Percentiles rank a stretch among this genome's conserved stretches.
phyloP scores from a whole-genome alignment of 2,888 invertebrate species.

The Eristalinus sepulchralis region DNA sequence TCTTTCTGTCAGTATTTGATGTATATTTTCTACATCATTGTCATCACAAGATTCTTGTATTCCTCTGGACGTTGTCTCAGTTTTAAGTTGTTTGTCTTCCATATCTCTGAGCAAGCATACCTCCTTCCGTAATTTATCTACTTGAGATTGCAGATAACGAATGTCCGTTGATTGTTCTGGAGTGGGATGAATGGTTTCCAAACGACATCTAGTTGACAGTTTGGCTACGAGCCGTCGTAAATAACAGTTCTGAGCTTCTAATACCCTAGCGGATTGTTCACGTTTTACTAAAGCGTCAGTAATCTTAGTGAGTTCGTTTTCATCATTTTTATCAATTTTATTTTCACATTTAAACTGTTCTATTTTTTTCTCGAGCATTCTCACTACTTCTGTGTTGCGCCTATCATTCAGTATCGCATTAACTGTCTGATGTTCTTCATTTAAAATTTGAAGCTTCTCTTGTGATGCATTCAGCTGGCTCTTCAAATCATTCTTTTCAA shows the following conservation, averaged over 20 bases:
- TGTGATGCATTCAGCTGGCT: conserved; percentile 72
- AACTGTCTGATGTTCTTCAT: conserved; percentile 73
- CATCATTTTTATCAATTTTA: conserved; percentile 75
- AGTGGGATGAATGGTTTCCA: conserved; percentile 72
- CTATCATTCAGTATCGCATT: conserved; percentile 73
- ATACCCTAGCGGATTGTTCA: conserved; percentile 75
- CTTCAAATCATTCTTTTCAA: conserved; percentile 73
- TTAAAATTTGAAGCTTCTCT: conserved; percentile 72
- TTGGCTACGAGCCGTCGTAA: conserved; percentile 76
- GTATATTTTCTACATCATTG: conserved; percentile 73
- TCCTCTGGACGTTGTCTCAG: conserved; percentile 28
- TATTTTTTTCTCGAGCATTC: conserved; percentile 74
- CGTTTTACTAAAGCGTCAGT: conserved; percentile 68
- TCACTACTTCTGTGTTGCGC: conserved; percentile 73
- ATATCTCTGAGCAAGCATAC: conserved; percentile 73
- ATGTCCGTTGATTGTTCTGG: conserved; percentile 75
- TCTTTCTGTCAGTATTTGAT: conserved; percentile 74
- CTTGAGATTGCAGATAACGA: conserved; percentile 75
- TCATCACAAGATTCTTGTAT: conserved; percentile 40
- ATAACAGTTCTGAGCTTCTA: conserved; percentile 76
- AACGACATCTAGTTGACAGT: conserved; percentile 71
- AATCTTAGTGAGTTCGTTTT: conserved; percentile 74
- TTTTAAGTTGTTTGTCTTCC: conserved; percentile 73
- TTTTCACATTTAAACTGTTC: conserved; percentile 72
- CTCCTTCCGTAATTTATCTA: conserved; percentile 75